These are phyloP conservation scores for Synergus laeviventris DNA, from an alignment of 2,888 invertebrate species.

Conservation along the genomic window DNA sequence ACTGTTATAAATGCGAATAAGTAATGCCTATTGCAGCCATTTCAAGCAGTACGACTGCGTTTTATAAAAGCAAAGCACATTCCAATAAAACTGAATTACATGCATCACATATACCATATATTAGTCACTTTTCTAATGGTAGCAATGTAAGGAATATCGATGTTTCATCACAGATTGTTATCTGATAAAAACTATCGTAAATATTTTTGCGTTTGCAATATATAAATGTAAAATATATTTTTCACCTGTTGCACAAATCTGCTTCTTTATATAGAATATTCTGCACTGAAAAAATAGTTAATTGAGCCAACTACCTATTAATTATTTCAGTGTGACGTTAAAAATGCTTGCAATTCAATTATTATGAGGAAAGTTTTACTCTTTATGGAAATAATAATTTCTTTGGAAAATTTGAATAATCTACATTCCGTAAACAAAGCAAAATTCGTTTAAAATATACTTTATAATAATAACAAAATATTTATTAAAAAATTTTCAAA, in stretches of 20 bases:
- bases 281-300: neutral
- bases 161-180: too few species aligned
- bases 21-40: constrained; percentile 15
- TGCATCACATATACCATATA: too few species aligned
- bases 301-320: too few species aligned
- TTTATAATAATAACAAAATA: neutral
- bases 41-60: constrained; percentile 2
- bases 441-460: neutral
- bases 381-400: neutral
- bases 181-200: too few species aligned
- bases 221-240: too few species aligned
- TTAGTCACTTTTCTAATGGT: too few species aligned
- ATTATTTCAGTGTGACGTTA: too few species aligned
- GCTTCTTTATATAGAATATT: neutral
- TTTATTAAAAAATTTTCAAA: neutral
- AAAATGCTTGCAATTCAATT: neutral
- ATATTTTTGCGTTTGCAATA: too few species aligned
- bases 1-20: constrained; percentile 23
- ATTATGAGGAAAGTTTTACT: constrained; percentile 15
- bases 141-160: too few species aligned
- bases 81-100: constrained; percentile 8
- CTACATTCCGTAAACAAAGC: neutral
- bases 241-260: too few species aligned
- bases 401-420: neutral
- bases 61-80: constrained; percentile 5